phyloP scores from a whole-genome alignment of 2,888 invertebrate genomes.

The Bruchidius siliquastri region DNA sequence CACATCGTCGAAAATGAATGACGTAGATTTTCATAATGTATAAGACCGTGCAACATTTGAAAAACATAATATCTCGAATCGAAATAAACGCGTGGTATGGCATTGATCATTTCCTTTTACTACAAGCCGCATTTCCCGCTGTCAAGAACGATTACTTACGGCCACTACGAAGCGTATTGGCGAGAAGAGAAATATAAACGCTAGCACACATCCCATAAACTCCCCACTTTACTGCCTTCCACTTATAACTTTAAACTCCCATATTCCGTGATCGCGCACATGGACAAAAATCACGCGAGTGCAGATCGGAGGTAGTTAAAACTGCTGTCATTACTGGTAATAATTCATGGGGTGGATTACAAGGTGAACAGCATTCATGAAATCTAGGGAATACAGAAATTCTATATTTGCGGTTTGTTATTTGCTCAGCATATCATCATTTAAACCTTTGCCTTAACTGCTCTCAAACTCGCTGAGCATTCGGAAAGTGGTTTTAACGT shows the following conservation, averaged over 20 bases:
- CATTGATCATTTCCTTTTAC: neutral
- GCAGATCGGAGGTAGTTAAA: neutral
- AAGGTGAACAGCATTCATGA: neutral
- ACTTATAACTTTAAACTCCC: neutral
- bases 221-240: neutral
- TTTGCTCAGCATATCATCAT: too few species aligned
- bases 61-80: too few species aligned
- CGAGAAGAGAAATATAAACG: neutral
- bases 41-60: too few species aligned
- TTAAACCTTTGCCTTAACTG: too few species aligned
- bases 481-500: too few species aligned
- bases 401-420: too few species aligned
- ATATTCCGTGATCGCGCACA: neutral
- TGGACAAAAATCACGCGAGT: neutral
- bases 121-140: neutral
- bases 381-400: too few species aligned
- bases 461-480: too few species aligned
- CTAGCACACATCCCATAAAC: neutral
- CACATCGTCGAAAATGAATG: too few species aligned
- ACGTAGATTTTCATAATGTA: too few species aligned
- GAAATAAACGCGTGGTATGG: neutral
- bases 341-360: neutral
- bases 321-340: neutral
- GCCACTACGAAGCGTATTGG: neutral
- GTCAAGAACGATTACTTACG: neutral